Conservation (phyloP, 2,888 invertebrate species). For the Caenorhabditis sinica region DNA sequence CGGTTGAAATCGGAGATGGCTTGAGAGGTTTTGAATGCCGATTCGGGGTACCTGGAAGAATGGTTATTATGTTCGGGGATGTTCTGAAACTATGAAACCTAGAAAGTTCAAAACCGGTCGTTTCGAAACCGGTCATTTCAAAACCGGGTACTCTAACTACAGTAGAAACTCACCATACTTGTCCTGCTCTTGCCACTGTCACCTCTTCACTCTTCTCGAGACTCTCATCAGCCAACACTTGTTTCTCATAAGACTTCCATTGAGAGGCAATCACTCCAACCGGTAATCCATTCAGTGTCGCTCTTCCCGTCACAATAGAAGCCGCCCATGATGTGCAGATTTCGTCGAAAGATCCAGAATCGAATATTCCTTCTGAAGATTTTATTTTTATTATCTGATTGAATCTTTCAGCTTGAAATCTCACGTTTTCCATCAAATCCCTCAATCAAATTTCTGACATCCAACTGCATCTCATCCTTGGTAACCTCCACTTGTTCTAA, state of each 20-base stretch:
- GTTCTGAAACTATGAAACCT: too few relatives aligned
- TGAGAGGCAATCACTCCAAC: slow-evolving; percentile 98
- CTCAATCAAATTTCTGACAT: slow-evolving; percentile 45
- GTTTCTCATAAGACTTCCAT: slow-evolving; percentile 95
- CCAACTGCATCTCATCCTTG: slow-evolving; percentile 54
- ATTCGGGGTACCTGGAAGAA: slow-evolving; percentile 92
- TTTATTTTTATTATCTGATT: too few relatives aligned
- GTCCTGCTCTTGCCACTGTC: slow-evolving; percentile 89
- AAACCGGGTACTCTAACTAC: too few relatives aligned
- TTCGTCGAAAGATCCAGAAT: slow-evolving; percentile 89
- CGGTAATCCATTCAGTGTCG: slow-evolving; percentile 95
- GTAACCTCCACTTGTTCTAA: slow-evolving; percentile 41
- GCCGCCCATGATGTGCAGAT: slow-evolving; percentile 97
- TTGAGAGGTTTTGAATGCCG: slow-evolving; percentile 98
- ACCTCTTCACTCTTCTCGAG: slow-evolving; percentile 84
- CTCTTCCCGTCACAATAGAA: slow-evolving; percentile 92
- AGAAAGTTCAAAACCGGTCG: too few relatives aligned
- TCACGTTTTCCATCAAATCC: slow-evolving; percentile 50
- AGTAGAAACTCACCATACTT: slow-evolving; percentile 90
- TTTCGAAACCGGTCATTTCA: too few relatives aligned
- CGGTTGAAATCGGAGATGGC: slow-evolving; percentile 96
- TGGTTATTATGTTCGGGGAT: not conserved
- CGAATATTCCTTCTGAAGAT: slow-evolving; percentile 91
- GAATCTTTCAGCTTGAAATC: too few relatives aligned
- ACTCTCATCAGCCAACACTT: slow-evolving; percentile 97